Base-by-base conservation (phyloP, 1,140 invertebrate genomes). In the Drosophila seguyi region DNA sequence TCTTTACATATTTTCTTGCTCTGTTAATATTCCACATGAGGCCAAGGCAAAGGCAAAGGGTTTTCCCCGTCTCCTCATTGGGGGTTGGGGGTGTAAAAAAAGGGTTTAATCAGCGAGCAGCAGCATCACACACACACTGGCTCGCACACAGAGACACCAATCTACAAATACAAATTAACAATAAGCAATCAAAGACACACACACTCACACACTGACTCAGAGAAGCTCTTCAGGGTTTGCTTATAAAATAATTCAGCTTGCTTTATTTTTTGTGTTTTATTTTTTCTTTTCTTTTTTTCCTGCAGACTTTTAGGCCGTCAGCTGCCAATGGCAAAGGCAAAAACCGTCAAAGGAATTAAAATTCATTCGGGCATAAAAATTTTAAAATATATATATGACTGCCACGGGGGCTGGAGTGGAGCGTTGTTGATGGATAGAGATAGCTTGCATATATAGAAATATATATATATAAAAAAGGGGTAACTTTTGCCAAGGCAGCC, bases 121-220 rank as follows among this genome's bases (percentile, higher is more conserved):
- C 74, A 72, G 66, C 73, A 66, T 79, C 77, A 67, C 66, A 65
- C 42, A 67, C 66, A 66, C 48, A 67, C 62, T n/a, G n/a, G 61
- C 42, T 63, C 73, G 39, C 52, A 72, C 63, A 63, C 58, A 80
- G 41, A 25, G 41, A 55, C 69, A 71, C 67, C 83, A 84, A 90
- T 85, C 87, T 69, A 81, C 78, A 90, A 90, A 90, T 90, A 90
- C 85, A 90, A 90, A 90, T 90, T 90, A 90, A 90, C 85, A 90
- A 90, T 90, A 90, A 90, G 85, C 85, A 90, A 90, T 90, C 85
- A 90, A 90, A 88, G 84, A 88, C 75, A 87, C 65, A 72, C 41
- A 44, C 18, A 56, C 47, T 38, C 48, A 61, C 42, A 53, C 13
- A 53, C 14, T 18, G 29, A n/a, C n/a, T n/a, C n/a, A n/a, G 41